Percentiles rank a stretch among this genome's conserved stretches.
phyloP scores from a whole-genome alignment of 2,888 invertebrate genomes.

The Anthrax anthrax region DNA sequence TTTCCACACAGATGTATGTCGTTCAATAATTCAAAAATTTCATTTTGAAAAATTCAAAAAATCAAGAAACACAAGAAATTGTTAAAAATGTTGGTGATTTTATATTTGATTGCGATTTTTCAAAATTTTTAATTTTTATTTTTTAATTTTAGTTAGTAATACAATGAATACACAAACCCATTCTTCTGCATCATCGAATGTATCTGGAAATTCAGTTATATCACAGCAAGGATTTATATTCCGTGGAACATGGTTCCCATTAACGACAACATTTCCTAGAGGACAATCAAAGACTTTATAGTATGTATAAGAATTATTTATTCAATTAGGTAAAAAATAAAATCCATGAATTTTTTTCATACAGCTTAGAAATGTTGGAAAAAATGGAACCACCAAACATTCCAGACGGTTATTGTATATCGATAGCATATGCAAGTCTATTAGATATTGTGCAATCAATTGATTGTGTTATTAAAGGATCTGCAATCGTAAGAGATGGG shows the following conservation, averaged over 20 bases:
- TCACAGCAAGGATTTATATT: slow-evolving; percentile 87
- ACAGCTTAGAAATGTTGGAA: slow-evolving; percentile 87
- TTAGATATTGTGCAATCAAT: slow-evolving; percentile 82
- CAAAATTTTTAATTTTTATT: no score
- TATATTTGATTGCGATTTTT: no score
- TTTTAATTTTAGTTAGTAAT: no score
- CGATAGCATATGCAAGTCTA: slow-evolving; percentile 86
- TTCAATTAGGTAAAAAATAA: not conserved
- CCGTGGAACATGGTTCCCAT: slow-evolving; percentile 81
- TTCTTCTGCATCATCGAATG: slow-evolving; percentile 2
- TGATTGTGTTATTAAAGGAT: slow-evolving; percentile 53
- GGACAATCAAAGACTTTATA: slow-evolving; percentile 81
- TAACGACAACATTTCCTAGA: slow-evolving; percentile 69
- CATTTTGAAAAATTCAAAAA: no score
- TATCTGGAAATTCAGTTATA: slow-evolving; percentile 43
- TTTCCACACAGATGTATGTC: not conserved
- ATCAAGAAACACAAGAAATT: no score
- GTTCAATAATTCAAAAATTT: not conserved
- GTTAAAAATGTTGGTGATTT: no score
- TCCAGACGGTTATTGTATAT: slow-evolving; percentile 95
- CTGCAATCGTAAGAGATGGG: slow-evolving; percentile 38
- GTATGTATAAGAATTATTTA: slow-evolving; percentile 44
- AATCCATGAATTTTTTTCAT: not conserved
- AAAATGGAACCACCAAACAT: slow-evolving; percentile 85
- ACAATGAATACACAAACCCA: slow-evolving; percentile 6